phyloP scores from a whole-genome alignment of 2,888 invertebrate genomes.

The Eristalis tenax region DNA sequence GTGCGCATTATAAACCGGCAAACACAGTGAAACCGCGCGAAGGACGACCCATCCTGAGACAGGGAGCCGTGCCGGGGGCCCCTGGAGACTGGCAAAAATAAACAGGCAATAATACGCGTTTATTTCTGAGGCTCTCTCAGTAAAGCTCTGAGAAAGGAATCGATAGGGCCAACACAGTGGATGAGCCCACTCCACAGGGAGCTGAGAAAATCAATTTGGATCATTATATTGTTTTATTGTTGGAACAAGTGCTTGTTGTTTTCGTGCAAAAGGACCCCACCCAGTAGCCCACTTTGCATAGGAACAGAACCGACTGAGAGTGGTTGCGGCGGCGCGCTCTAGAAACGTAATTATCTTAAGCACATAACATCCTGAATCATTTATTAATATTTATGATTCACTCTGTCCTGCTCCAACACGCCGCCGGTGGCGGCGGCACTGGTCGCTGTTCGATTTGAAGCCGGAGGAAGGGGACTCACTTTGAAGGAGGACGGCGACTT shows the following conservation, averaged over 20 bases:
- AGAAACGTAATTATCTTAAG: constrained; percentile 65
- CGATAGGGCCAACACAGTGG: neutral
- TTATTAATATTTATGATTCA: constrained; percentile 48
- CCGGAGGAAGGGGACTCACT: too few species aligned
- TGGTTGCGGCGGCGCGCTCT: too few species aligned
- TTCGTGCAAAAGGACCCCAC: neutral
- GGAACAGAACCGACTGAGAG: too few species aligned
- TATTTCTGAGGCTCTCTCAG: too few species aligned
- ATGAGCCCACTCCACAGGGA: neutral
- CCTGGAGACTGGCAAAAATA: too few species aligned
- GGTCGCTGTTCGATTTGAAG: too few species aligned
- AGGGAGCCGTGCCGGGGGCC: too few species aligned
- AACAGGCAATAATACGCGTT: too few species aligned
- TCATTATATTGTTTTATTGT: constrained; percentile 59
- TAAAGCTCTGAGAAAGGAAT: neutral
- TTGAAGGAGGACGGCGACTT: neutral
- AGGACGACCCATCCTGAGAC: too few species aligned
- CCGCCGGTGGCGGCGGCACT: neutral
- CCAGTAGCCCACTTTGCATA: constrained; percentile 2
- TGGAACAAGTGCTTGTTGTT: constrained; percentile 20
- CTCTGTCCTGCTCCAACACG: neutral
- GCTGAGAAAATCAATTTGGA: constrained; percentile 52
- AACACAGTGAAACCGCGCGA: too few species aligned
- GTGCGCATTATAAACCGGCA: too few species aligned
- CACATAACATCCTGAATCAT: constrained; percentile 57